Evolutionary conservation across 2,113 vertebrate genomes (phyloP).

Genomic region (Gambusia affinis): DNA sequence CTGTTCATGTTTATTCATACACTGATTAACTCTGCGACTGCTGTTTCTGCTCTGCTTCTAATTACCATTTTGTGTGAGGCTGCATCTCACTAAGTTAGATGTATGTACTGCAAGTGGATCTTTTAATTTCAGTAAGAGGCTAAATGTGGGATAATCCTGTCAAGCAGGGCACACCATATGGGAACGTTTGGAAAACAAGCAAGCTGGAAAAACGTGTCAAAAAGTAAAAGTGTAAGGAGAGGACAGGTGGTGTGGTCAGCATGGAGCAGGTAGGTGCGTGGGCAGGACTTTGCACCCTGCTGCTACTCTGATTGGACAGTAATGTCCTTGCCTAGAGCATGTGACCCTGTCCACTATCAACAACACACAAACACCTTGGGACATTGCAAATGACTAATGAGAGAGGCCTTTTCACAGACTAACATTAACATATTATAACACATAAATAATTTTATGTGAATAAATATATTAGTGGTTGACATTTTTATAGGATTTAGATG

Average conservation of each 20-base stretch:
- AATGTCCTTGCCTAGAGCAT: conserved; percentile 66
- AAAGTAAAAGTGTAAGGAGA: conserved; percentile 34
- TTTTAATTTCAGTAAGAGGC: conserved; percentile 30
- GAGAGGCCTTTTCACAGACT: conserved; percentile 32
- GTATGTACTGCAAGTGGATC: conserved; percentile 18
- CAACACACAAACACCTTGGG: conserved; percentile 26
- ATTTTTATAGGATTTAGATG: too few relatives aligned
- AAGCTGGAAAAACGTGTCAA: not conserved
- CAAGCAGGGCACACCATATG: conserved; percentile 30
- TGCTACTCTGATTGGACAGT: conserved; percentile 73
- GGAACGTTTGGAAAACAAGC: conserved; percentile 33
- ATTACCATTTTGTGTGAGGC: conserved; percentile 54
- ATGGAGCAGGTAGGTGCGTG: conserved; percentile 61
- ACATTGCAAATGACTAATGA: conserved; percentile 30
- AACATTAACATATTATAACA: too few relatives aligned
- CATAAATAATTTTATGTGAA: too few relatives aligned
- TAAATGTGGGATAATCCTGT: conserved; percentile 26
- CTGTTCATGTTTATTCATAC: conserved; percentile 64
- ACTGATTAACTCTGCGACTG: conserved; percentile 55
- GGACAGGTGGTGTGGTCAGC: conserved; percentile 70
- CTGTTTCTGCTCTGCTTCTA: conserved; percentile 44
- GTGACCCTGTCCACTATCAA: conserved; percentile 54
- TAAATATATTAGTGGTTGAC: too few relatives aligned
- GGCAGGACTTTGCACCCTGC: conserved; percentile 68
- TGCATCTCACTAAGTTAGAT: conserved; percentile 42